These are phyloP conservation scores for Pseudococcus jackbeardsleyi DNA, from an alignment of 2,888 invertebrate species.

Conservation along the genomic window DNA sequence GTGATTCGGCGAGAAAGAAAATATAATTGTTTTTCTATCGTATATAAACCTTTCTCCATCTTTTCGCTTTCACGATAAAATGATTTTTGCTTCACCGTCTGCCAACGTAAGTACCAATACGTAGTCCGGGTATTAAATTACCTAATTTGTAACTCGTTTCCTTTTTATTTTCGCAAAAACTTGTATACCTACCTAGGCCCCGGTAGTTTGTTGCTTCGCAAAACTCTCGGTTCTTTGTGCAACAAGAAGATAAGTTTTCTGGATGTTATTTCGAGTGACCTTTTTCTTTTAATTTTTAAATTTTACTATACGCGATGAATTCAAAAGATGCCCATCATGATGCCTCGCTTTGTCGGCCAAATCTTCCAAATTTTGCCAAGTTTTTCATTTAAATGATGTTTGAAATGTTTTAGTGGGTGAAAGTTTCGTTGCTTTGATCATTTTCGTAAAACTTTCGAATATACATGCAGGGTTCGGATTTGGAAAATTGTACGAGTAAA, in stretches of 20 bases:
- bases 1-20: conserved; percentile 41
- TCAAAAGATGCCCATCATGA: neutral
- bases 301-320: neutral
- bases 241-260: neutral
- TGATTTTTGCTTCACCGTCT: conserved; percentile 35
- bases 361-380: neutral
- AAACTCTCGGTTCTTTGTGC: neutral
- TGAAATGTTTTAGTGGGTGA: neutral
- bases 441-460: neutral
- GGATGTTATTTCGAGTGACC: conserved; percentile 6
- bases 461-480: neutral
- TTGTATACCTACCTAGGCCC: neutral
- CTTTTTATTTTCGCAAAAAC: conserved; percentile 41
- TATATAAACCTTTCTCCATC: neutral
- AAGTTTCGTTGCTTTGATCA: conserved; percentile 23
- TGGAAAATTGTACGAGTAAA: neutral
- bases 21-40: conserved; percentile 51
- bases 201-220: neutral
- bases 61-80: neutral
- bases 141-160: conserved; percentile 15
- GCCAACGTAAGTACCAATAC: neutral
- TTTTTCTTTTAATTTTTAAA: conserved; percentile 28
- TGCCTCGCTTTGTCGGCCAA: neutral
- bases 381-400: neutral
- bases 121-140: conserved; percentile 23